phyloP scores from a whole-genome alignment of 2,888 invertebrate species.

The Chorisops tibialis region DNA sequence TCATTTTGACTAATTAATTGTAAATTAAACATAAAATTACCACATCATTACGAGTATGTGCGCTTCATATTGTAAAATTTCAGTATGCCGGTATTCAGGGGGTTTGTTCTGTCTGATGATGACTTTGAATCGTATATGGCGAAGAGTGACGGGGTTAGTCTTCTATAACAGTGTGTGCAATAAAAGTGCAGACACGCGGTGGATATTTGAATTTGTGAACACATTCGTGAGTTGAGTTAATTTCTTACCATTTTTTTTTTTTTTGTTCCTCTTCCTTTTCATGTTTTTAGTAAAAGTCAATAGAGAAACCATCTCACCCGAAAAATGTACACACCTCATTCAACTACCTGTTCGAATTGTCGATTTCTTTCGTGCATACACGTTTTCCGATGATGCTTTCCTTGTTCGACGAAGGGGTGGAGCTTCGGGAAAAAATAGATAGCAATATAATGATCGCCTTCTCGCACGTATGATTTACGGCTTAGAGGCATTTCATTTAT shows the following conservation, averaged over 20 bases:
- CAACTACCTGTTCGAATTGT: constrained; percentile 35
- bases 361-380: neutral
- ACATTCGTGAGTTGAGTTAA: constrained; percentile 19
- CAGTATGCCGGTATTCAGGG: neutral
- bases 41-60: constrained; percentile 36
- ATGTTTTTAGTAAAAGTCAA: no score
- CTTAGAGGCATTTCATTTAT: constrained; percentile 26
- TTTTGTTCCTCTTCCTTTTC: no score
- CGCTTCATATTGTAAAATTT: constrained; percentile 3
- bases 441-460: constrained; percentile 24
- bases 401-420: constrained; percentile 27
- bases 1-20: constrained; percentile 39
- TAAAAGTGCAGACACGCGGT: constrained; percentile 19
- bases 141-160: constrained; percentile 6
- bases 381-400: neutral
- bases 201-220: constrained; percentile 27
- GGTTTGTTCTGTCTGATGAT: no score
- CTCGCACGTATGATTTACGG: constrained; percentile 39
- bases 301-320: no score
- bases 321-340: neutral
- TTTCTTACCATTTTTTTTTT: no score
- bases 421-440: constrained; percentile 30
- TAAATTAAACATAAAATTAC: constrained; percentile 41
- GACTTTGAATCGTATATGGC: neutral
- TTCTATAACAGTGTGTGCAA: no score